Base-by-base conservation (phyloP, 2,888 invertebrate genomes). In the Dryococelus australis region DNA sequence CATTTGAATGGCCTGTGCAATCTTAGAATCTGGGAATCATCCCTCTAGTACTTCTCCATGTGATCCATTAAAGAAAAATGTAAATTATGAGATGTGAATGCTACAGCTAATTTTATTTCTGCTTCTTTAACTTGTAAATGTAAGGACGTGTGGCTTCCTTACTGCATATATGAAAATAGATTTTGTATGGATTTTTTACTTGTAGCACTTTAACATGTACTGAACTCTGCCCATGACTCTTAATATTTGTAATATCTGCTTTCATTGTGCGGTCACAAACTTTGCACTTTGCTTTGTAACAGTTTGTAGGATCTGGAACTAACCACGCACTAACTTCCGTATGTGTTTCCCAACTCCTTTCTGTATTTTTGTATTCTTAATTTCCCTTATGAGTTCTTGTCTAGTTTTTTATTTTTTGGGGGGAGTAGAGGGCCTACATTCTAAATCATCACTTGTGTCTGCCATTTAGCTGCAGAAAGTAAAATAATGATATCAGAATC, bases 91-190 rank as follows among this genome's bases (percentile, higher is more conserved):
- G 35, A 16, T 43, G 84, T 26, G 24, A 84, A 43, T 43, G 43
- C 35, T 8, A 43, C 84, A 26, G 84, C 43, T 84, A 84, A 20
- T 84, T 84, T 84, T 84, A 84, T 84, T 84, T 84, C 84, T 43
- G 84, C 84, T 20, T 84, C 27, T 84, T 84, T 13, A 43, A 84
- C 84, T 26, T 84, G 20, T 26, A 20, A 35, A 43, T 84, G 24
- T 26, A 84, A 24, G 13, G 35, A 84, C 24, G 47, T 5, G 27
- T 5, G 24, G 26, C 43, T 43, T 26, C 20, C 20, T 43, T 26
- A 9, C 27, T 84, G 43, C 24, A 84, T 8, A 26, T n/a, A 43
- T n/a, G 24, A 20, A 20, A 84, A 20, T 26, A 43, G 24, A 43
- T 84, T 35, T 10, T 84, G 84, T 84, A 24, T 43, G 5, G n/a